Percentiles rank a stretch among this genome's conserved stretches.
phyloP scores from a whole-genome alignment of 2,888 invertebrate genomes.

The Lutraria lutraria region DNA sequence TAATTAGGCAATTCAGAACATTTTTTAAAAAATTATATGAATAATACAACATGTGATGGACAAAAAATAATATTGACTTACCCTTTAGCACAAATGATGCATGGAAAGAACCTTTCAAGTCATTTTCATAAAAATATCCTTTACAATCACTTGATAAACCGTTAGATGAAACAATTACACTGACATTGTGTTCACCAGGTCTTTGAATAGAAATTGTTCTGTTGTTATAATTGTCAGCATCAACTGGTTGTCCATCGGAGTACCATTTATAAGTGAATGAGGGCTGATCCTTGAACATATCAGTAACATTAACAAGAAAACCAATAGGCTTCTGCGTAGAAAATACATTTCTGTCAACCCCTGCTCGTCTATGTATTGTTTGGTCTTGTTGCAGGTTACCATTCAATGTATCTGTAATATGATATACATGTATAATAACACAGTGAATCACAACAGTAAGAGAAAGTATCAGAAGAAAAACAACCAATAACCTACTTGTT shows the following conservation, averaged over 20 bases:
- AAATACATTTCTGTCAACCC: conserved; percentile 18
- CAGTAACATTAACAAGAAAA: conserved; percentile 47
- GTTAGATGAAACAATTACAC: not conserved
- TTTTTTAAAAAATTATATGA: too few relatives aligned
- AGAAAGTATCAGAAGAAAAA: too few relatives aligned
- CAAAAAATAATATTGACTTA: not conserved
- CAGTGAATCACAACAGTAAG: too few relatives aligned
- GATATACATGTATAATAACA: too few relatives aligned
- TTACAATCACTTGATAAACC: conserved; percentile 23
- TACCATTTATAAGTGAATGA: conserved; percentile 49
- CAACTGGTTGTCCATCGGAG: conserved; percentile 18
- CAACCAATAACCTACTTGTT: too few relatives aligned
- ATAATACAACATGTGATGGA: too few relatives aligned
- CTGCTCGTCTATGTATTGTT: conserved; percentile 28
- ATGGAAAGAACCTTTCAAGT: conserved; percentile 27
- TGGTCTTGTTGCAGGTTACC: conserved; percentile 49
- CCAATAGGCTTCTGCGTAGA: conserved; percentile 23
- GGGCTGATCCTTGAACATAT: conserved; percentile 18
- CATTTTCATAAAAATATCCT: not conserved
- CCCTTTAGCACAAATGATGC: conserved; percentile 23
- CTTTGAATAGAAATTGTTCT: not conserved
- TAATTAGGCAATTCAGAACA: too few relatives aligned
- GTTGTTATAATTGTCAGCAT: conserved; percentile 17
- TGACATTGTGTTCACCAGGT: conserved; percentile 23
- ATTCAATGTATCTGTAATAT: conserved; percentile 51